These are phyloP conservation scores for Melozone crissalis DNA, from an alignment of 2,113 vertebrate species.

Conservation along the genomic window DNA sequence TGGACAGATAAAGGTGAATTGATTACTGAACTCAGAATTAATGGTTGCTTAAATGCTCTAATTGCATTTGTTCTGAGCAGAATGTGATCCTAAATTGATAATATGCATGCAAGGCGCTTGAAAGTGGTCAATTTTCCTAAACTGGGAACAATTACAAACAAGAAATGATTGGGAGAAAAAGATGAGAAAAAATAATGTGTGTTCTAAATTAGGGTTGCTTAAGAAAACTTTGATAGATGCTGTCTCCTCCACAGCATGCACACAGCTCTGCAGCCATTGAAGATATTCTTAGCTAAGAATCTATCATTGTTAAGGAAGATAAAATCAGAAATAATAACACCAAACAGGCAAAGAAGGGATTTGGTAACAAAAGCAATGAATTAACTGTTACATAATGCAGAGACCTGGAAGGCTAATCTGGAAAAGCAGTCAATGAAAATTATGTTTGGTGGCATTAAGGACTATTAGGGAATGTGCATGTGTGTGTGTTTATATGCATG, in stretches of 20 bases:
- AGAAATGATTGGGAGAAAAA: neutral
- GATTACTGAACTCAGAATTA: constrained; percentile 27
- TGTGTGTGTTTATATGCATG: neutral
- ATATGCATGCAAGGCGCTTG: neutral
- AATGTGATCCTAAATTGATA: constrained; percentile 2
- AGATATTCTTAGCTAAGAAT: constrained; percentile 10
- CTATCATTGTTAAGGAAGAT: neutral
- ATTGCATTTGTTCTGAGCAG: neutral
- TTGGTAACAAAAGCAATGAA: neutral
- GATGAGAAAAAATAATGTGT: neutral
- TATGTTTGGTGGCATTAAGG: neutral
- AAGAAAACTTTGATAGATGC: constrained; percentile 21
- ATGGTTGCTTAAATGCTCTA: neutral
- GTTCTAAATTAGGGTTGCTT: neutral
- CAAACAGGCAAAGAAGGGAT: neutral
- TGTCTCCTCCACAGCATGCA: neutral
- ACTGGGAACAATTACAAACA: neutral
- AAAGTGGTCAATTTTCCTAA: neutral
- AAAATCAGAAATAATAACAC: constrained; percentile 2
- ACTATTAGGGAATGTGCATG: neutral
- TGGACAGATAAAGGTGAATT: neutral
- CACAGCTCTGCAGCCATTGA: neutral
- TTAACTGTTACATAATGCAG: neutral
- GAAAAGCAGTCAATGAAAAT: constrained; percentile 2
- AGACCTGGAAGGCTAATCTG: neutral